These are phyloP conservation scores for Hipparchia semele DNA, from an alignment of 2,888 invertebrate genomes.

Conservation along the genomic window DNA sequence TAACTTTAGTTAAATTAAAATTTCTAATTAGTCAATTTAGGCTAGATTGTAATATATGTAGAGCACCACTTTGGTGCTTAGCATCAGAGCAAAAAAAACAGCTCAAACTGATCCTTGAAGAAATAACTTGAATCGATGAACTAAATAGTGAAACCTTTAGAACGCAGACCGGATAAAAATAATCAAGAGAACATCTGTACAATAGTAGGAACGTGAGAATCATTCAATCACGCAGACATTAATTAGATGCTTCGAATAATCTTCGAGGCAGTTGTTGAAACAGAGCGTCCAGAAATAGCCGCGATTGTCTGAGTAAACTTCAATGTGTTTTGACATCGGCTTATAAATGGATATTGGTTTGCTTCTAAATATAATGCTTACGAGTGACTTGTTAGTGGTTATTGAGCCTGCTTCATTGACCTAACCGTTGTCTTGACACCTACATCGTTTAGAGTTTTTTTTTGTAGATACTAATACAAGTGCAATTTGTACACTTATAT, in stretches of 20 bases:
- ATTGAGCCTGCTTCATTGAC: conserved; percentile 11
- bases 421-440: not conserved
- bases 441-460: no score
- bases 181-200: conserved; percentile 42
- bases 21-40: no score
- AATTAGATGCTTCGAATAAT: conserved; percentile 68
- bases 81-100: no score
- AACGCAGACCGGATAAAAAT: conserved; percentile 33
- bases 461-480: no score
- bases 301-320: conserved; percentile 63
- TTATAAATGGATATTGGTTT: conserved; percentile 62
- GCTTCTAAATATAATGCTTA: conserved; percentile 32
- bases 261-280: conserved; percentile 39
- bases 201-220: conserved; percentile 48
- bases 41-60: no score
- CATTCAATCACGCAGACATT: conserved; percentile 72
- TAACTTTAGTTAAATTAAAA: no score
- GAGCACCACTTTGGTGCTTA: no score
- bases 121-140: not conserved
- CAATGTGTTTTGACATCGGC: conserved; percentile 72
- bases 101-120: not conserved
- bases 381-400: conserved; percentile 17
- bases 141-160: conserved; percentile 10
- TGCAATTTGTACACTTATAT: no score
- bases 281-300: conserved; percentile 66